Base-by-base conservation (phyloP, 2,113 vertebrate species). In the Odontophorus gujanensis region DNA sequence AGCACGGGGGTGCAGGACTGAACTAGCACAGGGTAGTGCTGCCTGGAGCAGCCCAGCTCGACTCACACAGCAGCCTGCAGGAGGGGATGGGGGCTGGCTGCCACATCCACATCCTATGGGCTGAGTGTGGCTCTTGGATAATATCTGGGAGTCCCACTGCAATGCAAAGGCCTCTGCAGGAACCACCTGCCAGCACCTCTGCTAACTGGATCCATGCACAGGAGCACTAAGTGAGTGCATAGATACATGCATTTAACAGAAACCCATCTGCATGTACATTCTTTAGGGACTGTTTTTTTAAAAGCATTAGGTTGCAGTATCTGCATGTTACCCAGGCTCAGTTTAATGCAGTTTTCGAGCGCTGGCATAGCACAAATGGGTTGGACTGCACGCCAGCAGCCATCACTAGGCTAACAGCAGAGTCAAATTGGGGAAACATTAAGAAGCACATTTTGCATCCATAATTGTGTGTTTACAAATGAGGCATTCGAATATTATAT, bases 401-500 rank as follows among this genome's bases (percentile, higher is more conserved):
- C 65, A 42, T 93, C 87, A 61, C 65, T 51, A 83, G 87, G 17
- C 38, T 38, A 93, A 81, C 68, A 88, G 90, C 73, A 73, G 51
- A 95, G 90, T 85, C 90, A 95, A 95, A 92, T 34, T 75, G 82
- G 66, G 76, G 36, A 86, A 92, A 84, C 80, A 91, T 86, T 93
- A 87, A 91, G 91, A 88, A 95, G 62, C 73, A 88, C 28, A 8
- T 83, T 92, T 94, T 95, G 76, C 71, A 77, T 78, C 81, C 73
- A 86, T 90, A 92, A 95, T 68, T 94, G 92, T 93, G 82, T 95
- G 95, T 96, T 95, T 95, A 91, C 93, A 95, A 95, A 97, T 88
- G 87, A 95, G 80, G 73, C 87, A 93, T 90, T 88, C 93, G 92
- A 92, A 94, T 95, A 93, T 95, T 84, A 92, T 78, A 88, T 18